These are phyloP conservation scores for Stichopus horrens DNA, from an alignment of 53 echinoderm and acorn worm species.

Conservation along the genomic window DNA sequence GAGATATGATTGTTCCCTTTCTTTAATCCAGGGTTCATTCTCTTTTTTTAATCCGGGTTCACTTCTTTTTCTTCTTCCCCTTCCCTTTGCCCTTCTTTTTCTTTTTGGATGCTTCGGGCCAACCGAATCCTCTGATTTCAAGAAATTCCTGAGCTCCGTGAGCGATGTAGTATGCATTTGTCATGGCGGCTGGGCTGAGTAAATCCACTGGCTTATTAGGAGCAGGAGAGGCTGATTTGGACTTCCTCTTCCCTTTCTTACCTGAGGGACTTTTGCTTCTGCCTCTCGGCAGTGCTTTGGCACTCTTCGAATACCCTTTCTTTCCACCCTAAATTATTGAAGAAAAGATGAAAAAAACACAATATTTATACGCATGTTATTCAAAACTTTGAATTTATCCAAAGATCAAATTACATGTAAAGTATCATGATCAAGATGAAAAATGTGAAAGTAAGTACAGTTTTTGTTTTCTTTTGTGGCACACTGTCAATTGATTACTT, in stretches of 20 bases:
- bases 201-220: constrained; percentile 88
- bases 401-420: background rate
- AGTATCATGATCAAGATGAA: background rate
- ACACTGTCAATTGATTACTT: no score
- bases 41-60: constrained; percentile 28
- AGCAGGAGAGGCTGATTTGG: constrained; percentile 73
- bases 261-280: constrained; percentile 77
- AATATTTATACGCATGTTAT: background rate
- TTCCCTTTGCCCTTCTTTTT: constrained; percentile 79
- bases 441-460: background rate
- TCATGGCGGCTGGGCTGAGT: constrained; percentile 95
- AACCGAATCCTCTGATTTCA: constrained; percentile 88
- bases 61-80: constrained; percentile 84
- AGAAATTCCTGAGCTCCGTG: constrained; percentile 90
- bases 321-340: constrained; percentile 68
- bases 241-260: constrained; percentile 79
- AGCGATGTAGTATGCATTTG: constrained; percentile 96
- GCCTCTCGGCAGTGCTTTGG: constrained; percentile 89
- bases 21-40: background rate
- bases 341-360: background rate
- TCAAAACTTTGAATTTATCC: background rate
- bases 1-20: background rate
- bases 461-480: no score
- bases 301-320: constrained; percentile 87
- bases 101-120: constrained; percentile 91